Base-by-base conservation (phyloP, 2,888 invertebrate genomes). In the Anodontia alba region DNA sequence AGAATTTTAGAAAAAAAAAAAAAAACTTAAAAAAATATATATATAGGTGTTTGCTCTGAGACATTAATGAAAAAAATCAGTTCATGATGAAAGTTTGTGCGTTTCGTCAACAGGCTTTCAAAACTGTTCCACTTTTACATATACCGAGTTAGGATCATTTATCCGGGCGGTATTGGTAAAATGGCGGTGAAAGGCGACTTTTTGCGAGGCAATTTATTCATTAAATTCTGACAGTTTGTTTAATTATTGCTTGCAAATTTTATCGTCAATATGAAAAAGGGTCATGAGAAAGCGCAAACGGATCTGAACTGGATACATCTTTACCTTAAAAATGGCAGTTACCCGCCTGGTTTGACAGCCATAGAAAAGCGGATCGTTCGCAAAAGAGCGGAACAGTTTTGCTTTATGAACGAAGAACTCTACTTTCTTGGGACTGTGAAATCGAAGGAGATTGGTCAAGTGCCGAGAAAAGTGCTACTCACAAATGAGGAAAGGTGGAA, bases 381-480 rank as follows among this genome's bases (percentile, higher is more conserved):
- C 38, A 86, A 86, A 83, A 67, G 86, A 77, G 86, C 86, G 80
- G 86, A 86, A 83, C 79, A 83, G 77, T 86, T 86, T 78, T 83
- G 86, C 57, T 81, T 77, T 62, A 76, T 83, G 73, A 80, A 83
- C 42, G 83, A 78, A 23, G 78, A 83, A 15, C 66, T 86, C 12
- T 80, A 70, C 69, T 86, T 82, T 75, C 68, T 86, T 1, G 86
- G 86, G n/a, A 81, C 83, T 12, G 78, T 80, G 23, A 86, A 76
- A 3, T 83, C 83, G 38, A 78, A 77, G 36, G 79, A 81, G 29
- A 68, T 81, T 5, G 83, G 83, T 17, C 81, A 83, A 43, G 78
- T 76, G 67, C 73, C 76, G 7, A 80, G 85, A 68, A 79, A 75
- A 46, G 86, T 86, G 29, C 79, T 83, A 10, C 42, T 86, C 8